These are phyloP conservation scores for Nemurella pictetii DNA, from an alignment of 2,888 invertebrate genomes.

Conservation along the genomic window DNA sequence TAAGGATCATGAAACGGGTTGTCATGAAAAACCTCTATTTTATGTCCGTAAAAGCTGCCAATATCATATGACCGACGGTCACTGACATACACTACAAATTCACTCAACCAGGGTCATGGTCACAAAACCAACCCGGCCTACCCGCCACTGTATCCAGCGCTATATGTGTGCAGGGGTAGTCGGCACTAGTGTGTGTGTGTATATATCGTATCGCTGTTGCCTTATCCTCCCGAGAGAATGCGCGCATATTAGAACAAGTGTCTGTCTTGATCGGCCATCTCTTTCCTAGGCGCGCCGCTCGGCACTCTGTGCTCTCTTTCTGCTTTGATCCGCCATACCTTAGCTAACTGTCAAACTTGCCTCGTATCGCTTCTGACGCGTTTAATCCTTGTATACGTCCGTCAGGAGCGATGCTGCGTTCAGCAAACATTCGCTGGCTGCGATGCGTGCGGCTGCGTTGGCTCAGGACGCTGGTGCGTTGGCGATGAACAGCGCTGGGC, in stretches of 20 bases:
- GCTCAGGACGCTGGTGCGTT: neutral
- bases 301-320: conserved; percentile 1
- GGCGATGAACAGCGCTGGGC: neutral
- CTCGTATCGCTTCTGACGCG: conserved; percentile 28
- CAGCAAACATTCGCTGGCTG: conserved; percentile 10
- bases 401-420: neutral
- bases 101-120: too few relatives aligned
- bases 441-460: too few relatives aligned
- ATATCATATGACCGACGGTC: too few relatives aligned
- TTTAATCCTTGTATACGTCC: conserved; percentile 13
- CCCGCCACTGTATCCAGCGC: neutral
- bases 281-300: neutral
- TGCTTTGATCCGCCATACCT: conserved; percentile 25
- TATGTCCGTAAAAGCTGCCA: too few relatives aligned
- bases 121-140: too few relatives aligned
- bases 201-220: neutral
- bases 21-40: too few relatives aligned
- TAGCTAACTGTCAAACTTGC: conserved; percentile 30
- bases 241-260: conserved; percentile 15
- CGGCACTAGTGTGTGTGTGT: too few relatives aligned
- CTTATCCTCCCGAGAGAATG: neutral
- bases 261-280: neutral
- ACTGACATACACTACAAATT: too few relatives aligned
- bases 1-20: too few relatives aligned
- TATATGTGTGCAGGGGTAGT: too few relatives aligned